phyloP scores from a whole-genome alignment of 2,888 invertebrate genomes.

The Epirrita christyi region DNA sequence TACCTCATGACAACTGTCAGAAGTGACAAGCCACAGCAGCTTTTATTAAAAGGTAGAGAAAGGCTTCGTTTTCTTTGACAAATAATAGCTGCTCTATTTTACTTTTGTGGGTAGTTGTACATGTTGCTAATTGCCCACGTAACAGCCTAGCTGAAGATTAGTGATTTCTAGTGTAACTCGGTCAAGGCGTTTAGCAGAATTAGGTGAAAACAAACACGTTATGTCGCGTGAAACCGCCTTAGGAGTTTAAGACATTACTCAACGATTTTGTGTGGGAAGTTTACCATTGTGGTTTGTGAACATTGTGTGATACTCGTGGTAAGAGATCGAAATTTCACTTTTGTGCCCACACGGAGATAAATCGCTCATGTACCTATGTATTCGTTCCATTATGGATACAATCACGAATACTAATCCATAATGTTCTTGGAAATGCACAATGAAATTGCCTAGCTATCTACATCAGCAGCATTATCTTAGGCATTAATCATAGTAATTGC shows the following conservation, averaged over 20 bases:
- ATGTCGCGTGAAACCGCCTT: constrained; percentile 50
- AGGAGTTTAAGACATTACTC: constrained; percentile 52
- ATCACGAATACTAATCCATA: constrained; percentile 24
- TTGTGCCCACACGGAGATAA: constrained; percentile 54
- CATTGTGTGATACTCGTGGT: constrained; percentile 67
- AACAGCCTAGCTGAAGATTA: constrained; percentile 45
- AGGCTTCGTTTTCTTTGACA: constrained; percentile 30
- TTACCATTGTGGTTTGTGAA: constrained; percentile 45
- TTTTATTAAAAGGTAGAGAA: constrained; percentile 35
- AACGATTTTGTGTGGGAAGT: constrained; percentile 68
- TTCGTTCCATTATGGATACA: constrained; percentile 28
- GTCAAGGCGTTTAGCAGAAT: constrained; percentile 63
- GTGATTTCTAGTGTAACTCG: constrained; percentile 52
- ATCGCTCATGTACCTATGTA: constrained; percentile 43
- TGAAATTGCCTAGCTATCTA: constrained; percentile 28
- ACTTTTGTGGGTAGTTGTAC: constrained; percentile 49
- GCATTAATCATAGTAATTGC: constrained; percentile 29
- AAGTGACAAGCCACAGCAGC: constrained; percentile 46
- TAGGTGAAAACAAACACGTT: constrained; percentile 62
- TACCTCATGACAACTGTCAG: constrained; percentile 52
- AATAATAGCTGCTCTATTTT: constrained; percentile 31
- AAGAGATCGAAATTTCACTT: constrained; percentile 77
- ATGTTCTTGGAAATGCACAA: constrained; percentile 31
- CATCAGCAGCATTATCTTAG: constrained; percentile 28
- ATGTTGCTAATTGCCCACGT: constrained; percentile 36